phyloP scores from a whole-genome alignment of 2,888 invertebrate genomes.

The Agrochola macilenta region DNA sequence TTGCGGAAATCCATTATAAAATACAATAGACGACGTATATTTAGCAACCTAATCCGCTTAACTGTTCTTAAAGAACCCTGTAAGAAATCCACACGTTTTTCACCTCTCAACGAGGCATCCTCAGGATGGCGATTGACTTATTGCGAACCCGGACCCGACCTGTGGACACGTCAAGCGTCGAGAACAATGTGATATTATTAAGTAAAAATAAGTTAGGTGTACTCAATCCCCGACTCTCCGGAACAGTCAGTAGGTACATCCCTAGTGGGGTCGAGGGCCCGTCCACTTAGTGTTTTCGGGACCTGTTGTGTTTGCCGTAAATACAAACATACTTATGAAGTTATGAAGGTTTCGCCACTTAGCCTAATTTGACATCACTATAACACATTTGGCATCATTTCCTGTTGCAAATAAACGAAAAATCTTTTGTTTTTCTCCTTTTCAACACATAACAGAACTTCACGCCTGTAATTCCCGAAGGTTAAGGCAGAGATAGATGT shows the following conservation, averaged over 20 bases:
- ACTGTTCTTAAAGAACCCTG: no score
- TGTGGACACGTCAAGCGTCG: no score
- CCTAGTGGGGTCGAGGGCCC: slow-evolving; percentile 55
- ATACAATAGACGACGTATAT: no score
- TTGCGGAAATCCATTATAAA: no score
- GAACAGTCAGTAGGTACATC: slow-evolving; percentile 21
- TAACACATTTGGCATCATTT: slow-evolving; percentile 1
- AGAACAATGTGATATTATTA: no score
- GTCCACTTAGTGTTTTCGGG: slow-evolving; percentile 64
- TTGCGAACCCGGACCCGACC: no score
- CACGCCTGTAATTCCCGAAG: no score
- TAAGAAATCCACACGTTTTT: no score
- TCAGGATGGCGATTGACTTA: no score
- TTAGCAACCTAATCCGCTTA: no score
- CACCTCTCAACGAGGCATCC: no score
- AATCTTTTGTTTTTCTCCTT: neutral
- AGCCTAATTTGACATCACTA: slow-evolving; percentile 48
- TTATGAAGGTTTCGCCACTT: slow-evolving; percentile 54
- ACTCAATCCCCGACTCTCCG: neutral
- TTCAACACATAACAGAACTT: neutral
- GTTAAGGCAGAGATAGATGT: no score
- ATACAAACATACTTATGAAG: slow-evolving; percentile 61
- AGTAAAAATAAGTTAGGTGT: neutral
- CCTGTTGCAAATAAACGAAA: neutral
- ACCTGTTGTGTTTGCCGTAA: slow-evolving; percentile 63